These are phyloP conservation scores for Passer domesticus DNA, from an alignment of 2,113 vertebrate species.

Conservation along the genomic window DNA sequence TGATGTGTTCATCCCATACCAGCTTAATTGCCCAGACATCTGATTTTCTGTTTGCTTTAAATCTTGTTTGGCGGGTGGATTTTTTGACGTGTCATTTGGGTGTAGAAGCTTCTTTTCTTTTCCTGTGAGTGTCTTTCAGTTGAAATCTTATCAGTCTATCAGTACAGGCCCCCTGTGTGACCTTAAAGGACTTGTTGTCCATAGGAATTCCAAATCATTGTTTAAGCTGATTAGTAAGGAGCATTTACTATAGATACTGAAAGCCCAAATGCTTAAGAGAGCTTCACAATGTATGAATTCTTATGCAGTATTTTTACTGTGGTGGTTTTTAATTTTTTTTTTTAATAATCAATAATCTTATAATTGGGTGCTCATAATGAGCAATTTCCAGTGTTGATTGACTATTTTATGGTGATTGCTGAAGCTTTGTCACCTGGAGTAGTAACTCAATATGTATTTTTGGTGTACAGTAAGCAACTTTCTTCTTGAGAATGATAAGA, in stretches of 20 bases:
- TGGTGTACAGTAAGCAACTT: not conserved
- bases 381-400: not conserved
- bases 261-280: not conserved
- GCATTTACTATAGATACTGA: slow-evolving; percentile 12
- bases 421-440: not conserved
- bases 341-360: not conserved
- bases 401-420: not conserved
- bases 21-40: not conserved
- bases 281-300: not conserved
- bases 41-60: not conserved
- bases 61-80: not conserved
- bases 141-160: not conserved
- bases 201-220: not conserved
- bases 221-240: slow-evolving; percentile 3
- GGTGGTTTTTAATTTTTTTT: not conserved
- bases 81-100: not conserved
- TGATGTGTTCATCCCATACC: not conserved
- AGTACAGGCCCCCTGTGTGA: not conserved
- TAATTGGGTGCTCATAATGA: not conserved
- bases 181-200: not conserved
- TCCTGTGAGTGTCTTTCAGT: not conserved
- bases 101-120: not conserved
- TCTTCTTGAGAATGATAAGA: not conserved
- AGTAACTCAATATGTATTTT: not conserved
- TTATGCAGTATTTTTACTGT: not conserved